A percentile compares a stretch with the other conserved stretches of the same genome.
Evolutionary conservation across 2,888 invertebrate genomes (phyloP).

Genomic region (Cosmia trapezina): DNA sequence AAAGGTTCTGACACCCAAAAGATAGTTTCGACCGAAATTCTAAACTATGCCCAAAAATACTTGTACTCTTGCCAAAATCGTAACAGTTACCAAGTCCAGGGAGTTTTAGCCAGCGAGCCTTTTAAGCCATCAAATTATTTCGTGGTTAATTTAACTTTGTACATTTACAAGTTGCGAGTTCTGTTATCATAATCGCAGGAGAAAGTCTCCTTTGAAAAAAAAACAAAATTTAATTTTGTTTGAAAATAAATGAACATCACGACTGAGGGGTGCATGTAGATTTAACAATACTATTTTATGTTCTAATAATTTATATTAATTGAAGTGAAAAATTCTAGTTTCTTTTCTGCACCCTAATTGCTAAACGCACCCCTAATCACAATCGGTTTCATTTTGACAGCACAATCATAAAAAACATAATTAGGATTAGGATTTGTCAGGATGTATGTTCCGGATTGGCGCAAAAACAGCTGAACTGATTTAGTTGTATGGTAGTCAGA

Average conservation of each 20-base stretch:
- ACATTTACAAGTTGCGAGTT: conserved; percentile 40
- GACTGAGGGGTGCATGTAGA: not conserved
- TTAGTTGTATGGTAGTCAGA: not conserved
- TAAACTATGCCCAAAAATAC: conserved; percentile 20
- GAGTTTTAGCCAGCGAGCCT: not conserved
- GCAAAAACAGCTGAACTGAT: not conserved
- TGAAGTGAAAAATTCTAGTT: not conserved
- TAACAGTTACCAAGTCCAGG: conserved; percentile 4
- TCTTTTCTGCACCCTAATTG: not conserved
- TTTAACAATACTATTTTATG: not conserved
- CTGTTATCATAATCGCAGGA: conserved; percentile 27
- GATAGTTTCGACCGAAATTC: conserved; percentile 12
- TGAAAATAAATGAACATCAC: not conserved
- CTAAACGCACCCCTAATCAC: not conserved
- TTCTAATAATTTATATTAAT: not conserved
- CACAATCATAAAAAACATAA: too few relatives aligned
- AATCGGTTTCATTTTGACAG: not conserved
- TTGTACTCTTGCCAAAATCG: conserved; percentile 20
- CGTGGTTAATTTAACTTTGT: conserved; percentile 55
- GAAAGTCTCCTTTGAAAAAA: conserved; percentile 12
- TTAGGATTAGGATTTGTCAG: too few relatives aligned
- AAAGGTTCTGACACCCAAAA: not conserved
- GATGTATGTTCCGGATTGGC: not conserved
- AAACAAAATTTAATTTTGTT: conserved; percentile 35
- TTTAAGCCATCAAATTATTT: conserved; percentile 47